Conservation (phyloP, 1,140 invertebrate species). For the Drosophila jambulina region DNA sequence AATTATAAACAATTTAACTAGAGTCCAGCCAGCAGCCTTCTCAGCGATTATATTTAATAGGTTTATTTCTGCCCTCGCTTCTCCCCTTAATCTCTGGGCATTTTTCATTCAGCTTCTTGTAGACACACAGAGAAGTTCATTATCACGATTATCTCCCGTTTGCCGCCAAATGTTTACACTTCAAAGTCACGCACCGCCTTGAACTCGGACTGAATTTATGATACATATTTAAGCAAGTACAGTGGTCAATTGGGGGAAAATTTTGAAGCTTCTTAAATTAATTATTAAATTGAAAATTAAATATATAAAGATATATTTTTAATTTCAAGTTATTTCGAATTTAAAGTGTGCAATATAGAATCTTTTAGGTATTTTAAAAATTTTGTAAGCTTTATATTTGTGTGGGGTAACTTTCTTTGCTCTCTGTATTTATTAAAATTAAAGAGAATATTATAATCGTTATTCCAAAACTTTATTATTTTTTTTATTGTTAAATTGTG, state of each 20-base stretch:
- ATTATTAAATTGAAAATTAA: neutral
- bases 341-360: too few species aligned
- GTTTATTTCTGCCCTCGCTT: neutral
- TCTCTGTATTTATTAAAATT: too few species aligned
- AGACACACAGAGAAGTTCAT: slow-evolving; percentile 25
- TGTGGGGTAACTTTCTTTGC: too few species aligned
- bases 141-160: slow-evolving; percentile 42
- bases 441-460: too few species aligned
- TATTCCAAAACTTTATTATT: too few species aligned
- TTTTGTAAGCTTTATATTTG: too few species aligned
- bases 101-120: slow-evolving; percentile 34
- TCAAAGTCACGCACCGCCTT: slow-evolving; percentile 58
- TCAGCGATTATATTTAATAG: slow-evolving; percentile 19
- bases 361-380: too few species aligned
- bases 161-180: slow-evolving; percentile 46
- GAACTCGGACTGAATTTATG: slow-evolving; percentile 47
- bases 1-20: neutral
- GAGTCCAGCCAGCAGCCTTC: neutral
- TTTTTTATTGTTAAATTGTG: too few species aligned
- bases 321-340: too few species aligned
- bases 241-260: neutral
- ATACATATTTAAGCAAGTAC: slow-evolving; percentile 38
- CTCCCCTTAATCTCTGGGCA: neutral
- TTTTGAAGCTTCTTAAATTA: too few species aligned
- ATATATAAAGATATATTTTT: neutral